Conservation (phyloP, 64 coral and sea anemone species). For the Cladopsammia gracilis region DNA sequence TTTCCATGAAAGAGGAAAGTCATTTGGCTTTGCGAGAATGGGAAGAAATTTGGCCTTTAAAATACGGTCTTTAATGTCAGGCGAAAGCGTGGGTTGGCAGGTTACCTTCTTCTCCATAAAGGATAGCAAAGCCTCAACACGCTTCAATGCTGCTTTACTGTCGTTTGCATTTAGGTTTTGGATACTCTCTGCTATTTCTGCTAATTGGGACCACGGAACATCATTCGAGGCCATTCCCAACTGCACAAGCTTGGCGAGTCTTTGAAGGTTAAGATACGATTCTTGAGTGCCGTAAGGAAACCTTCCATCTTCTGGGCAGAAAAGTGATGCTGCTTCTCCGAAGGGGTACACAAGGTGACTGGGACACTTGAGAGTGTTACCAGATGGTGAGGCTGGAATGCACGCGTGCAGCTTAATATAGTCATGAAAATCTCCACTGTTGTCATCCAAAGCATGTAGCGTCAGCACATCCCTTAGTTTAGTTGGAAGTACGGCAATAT, state of each 20-base stretch:
- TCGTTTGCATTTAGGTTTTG: neutral
- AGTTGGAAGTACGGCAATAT: too few relatives aligned
- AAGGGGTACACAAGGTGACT: conserved; percentile 69
- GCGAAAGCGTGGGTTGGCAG: neutral
- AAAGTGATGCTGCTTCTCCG: conserved; percentile 49
- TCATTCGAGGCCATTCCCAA: conserved; percentile 69
- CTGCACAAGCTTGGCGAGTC: conserved; percentile 35
- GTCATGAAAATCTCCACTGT: neutral
- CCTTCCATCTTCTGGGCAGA: conserved; percentile 60
- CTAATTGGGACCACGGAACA: conserved; percentile 49
- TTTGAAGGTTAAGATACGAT: conserved; percentile 27
- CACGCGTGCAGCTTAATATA: conserved; percentile 44
- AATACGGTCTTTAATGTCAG: neutral
- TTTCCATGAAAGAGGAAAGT: conserved; percentile 78
- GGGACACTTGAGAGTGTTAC: conserved; percentile 53
- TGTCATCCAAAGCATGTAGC: conserved; percentile 63
- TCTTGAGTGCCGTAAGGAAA: conserved; percentile 52
- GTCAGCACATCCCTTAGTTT: conserved; percentile 35
- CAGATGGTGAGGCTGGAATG: conserved; percentile 63
- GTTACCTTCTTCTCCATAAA: conserved; percentile 46
- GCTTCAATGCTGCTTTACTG: neutral
- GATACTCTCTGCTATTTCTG: conserved; percentile 65
- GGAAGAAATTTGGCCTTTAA: conserved; percentile 68
- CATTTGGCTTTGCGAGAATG: conserved; percentile 62
- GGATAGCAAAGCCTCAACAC: conserved; percentile 18